Evolutionary conservation across 2,888 invertebrate species (phyloP).

Genomic region (Acleris sparsana): DNA sequence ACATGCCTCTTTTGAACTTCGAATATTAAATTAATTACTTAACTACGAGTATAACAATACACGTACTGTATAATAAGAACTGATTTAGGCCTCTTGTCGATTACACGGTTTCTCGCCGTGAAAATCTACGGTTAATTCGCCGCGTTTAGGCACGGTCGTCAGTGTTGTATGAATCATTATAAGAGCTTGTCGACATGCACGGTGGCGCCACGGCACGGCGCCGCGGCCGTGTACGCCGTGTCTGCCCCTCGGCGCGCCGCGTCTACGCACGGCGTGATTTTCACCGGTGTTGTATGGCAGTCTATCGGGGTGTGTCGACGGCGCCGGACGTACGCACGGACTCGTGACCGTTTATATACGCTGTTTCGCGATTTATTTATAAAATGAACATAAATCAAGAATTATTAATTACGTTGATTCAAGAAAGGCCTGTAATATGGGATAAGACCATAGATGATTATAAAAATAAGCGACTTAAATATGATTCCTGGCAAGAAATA

Average conservation of each 20-base stretch:
- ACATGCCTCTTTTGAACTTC: no score
- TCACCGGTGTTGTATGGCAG: conserved; percentile 40
- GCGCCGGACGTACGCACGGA: no score
- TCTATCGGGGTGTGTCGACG: conserved; percentile 43
- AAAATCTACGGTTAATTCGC: no score
- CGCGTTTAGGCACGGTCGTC: no score
- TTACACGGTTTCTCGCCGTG: no score
- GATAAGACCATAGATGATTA: conserved; percentile 42
- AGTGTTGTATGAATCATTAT: no score
- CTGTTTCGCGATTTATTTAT: conserved; percentile 37
- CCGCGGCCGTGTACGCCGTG: conserved; percentile 6
- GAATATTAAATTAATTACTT: no score
- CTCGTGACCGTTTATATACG: conserved; percentile 23
- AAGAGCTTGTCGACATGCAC: no score
- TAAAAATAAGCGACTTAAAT: conserved; percentile 43
- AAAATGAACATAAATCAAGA: conserved; percentile 43
- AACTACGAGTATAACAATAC: no score
- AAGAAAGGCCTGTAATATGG: conserved; percentile 41
- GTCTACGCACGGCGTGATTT: conserved; percentile 42
- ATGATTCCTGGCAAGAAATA: conserved; percentile 41
- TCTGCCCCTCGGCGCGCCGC: conserved; percentile 39
- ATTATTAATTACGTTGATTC: conserved; percentile 42
- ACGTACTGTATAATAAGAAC: no score
- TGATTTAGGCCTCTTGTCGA: no score
- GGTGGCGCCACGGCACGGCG: no score